A percentile compares a stretch with the other conserved stretches of the same genome.
Evolutionary conservation across 1,140 invertebrate genomes (phyloP).

Genomic region (Nixonia krombeini): DNA sequence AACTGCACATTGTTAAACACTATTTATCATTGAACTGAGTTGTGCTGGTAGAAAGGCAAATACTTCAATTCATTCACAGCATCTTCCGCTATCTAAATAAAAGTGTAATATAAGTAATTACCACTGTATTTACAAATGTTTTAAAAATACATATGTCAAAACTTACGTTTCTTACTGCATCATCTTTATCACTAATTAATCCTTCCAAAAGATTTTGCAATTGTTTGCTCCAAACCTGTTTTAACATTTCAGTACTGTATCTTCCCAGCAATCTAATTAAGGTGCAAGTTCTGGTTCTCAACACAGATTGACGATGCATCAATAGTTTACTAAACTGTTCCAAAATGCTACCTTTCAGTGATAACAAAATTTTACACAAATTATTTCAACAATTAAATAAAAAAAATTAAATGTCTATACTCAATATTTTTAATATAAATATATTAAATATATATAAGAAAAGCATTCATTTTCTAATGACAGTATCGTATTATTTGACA

Average conservation of each 20-base stretch:
- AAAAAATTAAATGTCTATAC: neutral
- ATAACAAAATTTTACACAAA: neutral
- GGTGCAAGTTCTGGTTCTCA: slow-evolving; percentile 78
- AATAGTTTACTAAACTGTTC: slow-evolving; percentile 76
- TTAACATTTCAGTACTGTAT: slow-evolving; percentile 77
- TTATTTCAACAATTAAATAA: neutral
- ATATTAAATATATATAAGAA: too few species aligned
- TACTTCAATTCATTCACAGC: slow-evolving; percentile 73
- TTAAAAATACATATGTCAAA: slow-evolving; percentile 3
- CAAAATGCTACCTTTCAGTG: slow-evolving; percentile 33
- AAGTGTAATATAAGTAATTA: slow-evolving; percentile 1
- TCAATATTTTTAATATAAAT: too few species aligned
- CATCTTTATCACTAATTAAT: slow-evolving; percentile 71
- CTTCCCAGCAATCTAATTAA: slow-evolving; percentile 78
- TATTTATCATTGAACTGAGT: slow-evolving; percentile 1
- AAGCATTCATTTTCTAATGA: too few species aligned
- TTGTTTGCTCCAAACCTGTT: slow-evolving; percentile 76
- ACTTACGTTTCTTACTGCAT: slow-evolving; percentile 72
- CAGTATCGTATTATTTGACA: too few species aligned
- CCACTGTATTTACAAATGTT: neutral
- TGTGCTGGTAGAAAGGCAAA: slow-evolving; percentile 69
- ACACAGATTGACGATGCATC: slow-evolving; percentile 74
- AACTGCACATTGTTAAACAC: neutral
- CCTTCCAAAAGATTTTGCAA: slow-evolving; percentile 72
- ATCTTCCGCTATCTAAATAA: slow-evolving; percentile 70